A percentile compares a stretch with the other conserved stretches of the same genome.
phyloP scores from a whole-genome alignment of 2,113 vertebrate species.

The Colinus virginianus region DNA sequence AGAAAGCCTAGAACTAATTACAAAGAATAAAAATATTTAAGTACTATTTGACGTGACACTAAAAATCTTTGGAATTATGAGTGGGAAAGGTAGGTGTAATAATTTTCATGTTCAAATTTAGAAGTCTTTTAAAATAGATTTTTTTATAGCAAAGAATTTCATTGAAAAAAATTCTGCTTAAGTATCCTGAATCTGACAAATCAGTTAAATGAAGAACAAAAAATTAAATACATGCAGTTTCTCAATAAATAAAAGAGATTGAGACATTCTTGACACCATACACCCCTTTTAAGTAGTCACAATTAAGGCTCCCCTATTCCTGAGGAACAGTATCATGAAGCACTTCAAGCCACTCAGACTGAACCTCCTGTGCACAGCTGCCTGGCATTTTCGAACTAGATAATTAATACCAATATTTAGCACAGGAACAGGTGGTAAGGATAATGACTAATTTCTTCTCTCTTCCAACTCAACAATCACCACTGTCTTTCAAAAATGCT shows the following conservation, averaged over 20 bases:
- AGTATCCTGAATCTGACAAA: not conserved
- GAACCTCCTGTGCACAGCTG: conserved; percentile 28
- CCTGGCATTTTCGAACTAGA: conserved; percentile 28
- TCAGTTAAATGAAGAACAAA: not conserved
- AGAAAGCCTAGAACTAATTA: not conserved
- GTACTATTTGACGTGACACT: not conserved
- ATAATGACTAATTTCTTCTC: conserved; percentile 56
- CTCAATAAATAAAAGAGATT: not conserved
- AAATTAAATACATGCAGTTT: not conserved
- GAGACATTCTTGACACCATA: not conserved
- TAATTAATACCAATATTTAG: conserved; percentile 62
- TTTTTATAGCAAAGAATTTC: not conserved
- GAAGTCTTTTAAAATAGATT: not conserved
- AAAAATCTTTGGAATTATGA: not conserved
- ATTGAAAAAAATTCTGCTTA: fast-evolving
- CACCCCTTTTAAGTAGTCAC: not conserved
- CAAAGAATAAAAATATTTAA: not conserved
- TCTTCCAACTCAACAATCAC: conserved; percentile 3
- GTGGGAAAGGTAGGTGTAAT: fast-evolving
- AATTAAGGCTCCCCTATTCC: not conserved
- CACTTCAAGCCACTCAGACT: conserved; percentile 42
- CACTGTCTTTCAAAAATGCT: conserved; percentile 34
- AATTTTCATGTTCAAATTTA: not conserved
- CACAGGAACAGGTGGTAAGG: conserved; percentile 46
- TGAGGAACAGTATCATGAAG: not conserved